Percentiles rank a stretch among this genome's conserved stretches.
Conservation (phyloP, 2,888 invertebrate genomes). For the Pegoplata infirma region DNA sequence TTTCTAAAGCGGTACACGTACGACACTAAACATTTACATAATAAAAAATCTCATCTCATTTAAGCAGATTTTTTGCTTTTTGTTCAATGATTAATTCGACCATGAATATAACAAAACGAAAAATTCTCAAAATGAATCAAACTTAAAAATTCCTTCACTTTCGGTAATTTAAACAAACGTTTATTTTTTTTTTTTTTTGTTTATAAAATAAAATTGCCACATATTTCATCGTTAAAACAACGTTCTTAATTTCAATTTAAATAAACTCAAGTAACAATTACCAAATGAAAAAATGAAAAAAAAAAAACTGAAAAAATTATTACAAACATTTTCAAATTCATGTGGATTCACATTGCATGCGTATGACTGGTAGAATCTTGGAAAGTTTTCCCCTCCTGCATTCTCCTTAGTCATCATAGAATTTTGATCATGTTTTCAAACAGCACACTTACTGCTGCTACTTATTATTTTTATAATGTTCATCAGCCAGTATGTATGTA, state of each 20-base stretch:
- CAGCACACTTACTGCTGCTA: conserved; percentile 28
- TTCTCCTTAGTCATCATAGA: conserved; percentile 6
- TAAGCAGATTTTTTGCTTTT: neutral
- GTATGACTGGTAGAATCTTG: neutral
- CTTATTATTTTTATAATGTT: conserved; percentile 28
- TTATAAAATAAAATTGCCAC: conserved; percentile 36
- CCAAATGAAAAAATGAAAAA: conserved; percentile 12
- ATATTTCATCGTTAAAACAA: conserved; percentile 55
- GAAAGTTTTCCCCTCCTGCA: neutral
- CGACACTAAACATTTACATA: conserved; percentile 10
- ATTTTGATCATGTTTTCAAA: conserved; percentile 28
- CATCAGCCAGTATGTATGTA: conserved; percentile 32
- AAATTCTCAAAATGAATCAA: conserved; percentile 34
- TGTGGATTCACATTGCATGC: conserved; percentile 1
- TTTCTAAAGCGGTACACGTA: neutral
- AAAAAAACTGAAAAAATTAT: conserved; percentile 15
- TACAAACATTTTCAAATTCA: conserved; percentile 34
- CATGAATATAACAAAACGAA: conserved; percentile 39
- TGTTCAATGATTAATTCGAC: conserved; percentile 44
- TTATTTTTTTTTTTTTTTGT: too few relatives aligned
- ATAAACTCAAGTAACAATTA: conserved; percentile 37
- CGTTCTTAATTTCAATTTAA: conserved; percentile 49
- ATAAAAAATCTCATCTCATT: conserved; percentile 36
- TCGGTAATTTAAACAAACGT: conserved; percentile 33
- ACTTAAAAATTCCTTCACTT: conserved; percentile 40